A percentile compares a stretch with the other conserved stretches of the same genome.
phyloP scores from a whole-genome alignment of 2,113 vertebrate species.

The Paraplagusia blochii region DNA sequence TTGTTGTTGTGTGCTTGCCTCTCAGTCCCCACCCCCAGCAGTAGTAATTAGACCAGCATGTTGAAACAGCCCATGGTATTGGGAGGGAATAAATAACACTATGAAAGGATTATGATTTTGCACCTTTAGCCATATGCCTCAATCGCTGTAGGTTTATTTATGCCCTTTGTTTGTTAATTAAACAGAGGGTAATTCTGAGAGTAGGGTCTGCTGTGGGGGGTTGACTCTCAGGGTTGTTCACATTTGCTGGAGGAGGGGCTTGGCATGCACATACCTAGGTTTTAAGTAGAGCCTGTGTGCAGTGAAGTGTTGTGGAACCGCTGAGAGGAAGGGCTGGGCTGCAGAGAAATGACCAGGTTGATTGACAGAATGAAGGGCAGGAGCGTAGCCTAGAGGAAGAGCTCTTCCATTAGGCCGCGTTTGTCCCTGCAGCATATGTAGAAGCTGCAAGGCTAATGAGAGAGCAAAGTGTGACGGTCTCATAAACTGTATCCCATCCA shows the following conservation, averaged over 20 bases:
- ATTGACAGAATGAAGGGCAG: neutral
- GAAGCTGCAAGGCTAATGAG: conserved; percentile 31
- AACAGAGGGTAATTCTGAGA: conserved; percentile 66
- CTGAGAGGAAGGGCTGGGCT: neutral
- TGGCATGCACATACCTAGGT: conserved; percentile 23
- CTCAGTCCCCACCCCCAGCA: conserved; percentile 49
- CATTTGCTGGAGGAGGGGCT: conserved; percentile 1
- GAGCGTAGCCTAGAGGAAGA: conserved; percentile 14
- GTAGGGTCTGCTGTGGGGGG: conserved; percentile 31
- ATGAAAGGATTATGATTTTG: conserved; percentile 70
- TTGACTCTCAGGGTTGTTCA: conserved; percentile 9
- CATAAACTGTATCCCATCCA: conserved; percentile 36
- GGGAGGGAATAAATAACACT: conserved; percentile 58
- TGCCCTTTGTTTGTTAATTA: conserved; percentile 67
- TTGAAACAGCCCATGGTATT: conserved; percentile 52
- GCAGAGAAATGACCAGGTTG: conserved; percentile 18
- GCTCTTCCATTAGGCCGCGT: conserved; percentile 6
- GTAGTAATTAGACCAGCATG: conserved; percentile 63
- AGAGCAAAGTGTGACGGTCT: conserved; percentile 30
- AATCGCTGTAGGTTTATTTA: conserved; percentile 53
- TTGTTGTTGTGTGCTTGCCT: conserved; percentile 51
- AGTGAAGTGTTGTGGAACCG: conserved; percentile 29
- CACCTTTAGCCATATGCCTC: conserved; percentile 55
- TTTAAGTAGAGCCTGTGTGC: conserved; percentile 17
- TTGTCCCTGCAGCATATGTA: conserved; percentile 4